These are phyloP conservation scores for Megaustenia siamemsis DNA, from an alignment of 2,888 invertebrate species.

Conservation along the genomic window DNA sequence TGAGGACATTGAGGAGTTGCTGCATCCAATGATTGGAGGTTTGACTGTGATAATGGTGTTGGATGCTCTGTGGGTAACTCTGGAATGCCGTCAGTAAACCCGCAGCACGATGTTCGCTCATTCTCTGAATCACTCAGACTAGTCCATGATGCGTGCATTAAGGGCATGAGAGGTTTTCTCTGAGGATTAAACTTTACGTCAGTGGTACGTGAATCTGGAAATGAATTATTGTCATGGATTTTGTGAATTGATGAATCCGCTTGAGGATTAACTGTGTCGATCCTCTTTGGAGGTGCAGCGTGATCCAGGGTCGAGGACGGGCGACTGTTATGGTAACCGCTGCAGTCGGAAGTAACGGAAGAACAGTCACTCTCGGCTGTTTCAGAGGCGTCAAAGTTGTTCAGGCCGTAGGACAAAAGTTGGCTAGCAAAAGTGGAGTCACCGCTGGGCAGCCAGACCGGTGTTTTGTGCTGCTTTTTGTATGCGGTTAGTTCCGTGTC, in stretches of 20 bases:
- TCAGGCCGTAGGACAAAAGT: slow-evolving; percentile 55
- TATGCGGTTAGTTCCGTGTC: slow-evolving; percentile 32
- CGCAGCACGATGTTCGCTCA: slow-evolving; percentile 25
- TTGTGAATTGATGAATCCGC: neutral
- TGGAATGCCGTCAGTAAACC: slow-evolving; percentile 34
- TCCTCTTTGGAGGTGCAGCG: neutral
- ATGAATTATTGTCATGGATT: slow-evolving; percentile 60
- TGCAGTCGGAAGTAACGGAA: slow-evolving; percentile 39
- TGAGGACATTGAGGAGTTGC: neutral
- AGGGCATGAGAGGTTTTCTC: slow-evolving; percentile 61
- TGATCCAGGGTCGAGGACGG: neutral
- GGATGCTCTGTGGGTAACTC: slow-evolving; percentile 49
- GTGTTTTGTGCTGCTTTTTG: slow-evolving; percentile 28
- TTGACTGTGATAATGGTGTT: neutral
- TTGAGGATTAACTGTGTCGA: neutral
- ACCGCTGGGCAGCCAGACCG: slow-evolving; percentile 56
- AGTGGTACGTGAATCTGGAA: slow-evolving; percentile 67
- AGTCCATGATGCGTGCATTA: neutral
- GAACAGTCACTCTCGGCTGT: slow-evolving; percentile 51
- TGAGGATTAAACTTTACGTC: slow-evolving; percentile 65
- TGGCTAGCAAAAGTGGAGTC: slow-evolving; percentile 56
- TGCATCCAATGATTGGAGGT: neutral
- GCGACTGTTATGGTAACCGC: neutral
- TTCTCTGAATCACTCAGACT: slow-evolving; percentile 45
- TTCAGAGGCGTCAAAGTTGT: slow-evolving; percentile 37